These are phyloP conservation scores for Sigmodon hispidus DNA, from an alignment of 2,113 vertebrate species.

Conservation along the genomic window DNA sequence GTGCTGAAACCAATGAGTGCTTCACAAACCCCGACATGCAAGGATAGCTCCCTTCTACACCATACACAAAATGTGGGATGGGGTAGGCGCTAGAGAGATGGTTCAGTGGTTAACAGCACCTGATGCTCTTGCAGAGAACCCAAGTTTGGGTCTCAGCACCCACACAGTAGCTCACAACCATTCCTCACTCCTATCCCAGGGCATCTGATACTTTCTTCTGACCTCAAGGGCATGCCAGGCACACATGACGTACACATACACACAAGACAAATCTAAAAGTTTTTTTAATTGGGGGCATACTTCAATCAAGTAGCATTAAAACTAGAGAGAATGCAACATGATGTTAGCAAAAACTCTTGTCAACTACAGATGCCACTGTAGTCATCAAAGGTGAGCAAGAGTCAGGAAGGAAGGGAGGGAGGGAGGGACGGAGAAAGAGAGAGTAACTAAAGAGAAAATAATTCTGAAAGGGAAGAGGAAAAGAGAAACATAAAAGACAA, in stretches of 20 bases:
- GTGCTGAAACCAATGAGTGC: conserved; percentile 8
- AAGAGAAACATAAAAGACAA: conserved; percentile 43
- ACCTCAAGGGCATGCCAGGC: background rate
- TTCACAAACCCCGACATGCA: background rate
- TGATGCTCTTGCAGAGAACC: background rate
- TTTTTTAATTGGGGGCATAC: background rate
- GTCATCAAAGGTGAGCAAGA: background rate
- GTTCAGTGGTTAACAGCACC: background rate
- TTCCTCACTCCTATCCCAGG: background rate
- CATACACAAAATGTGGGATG: background rate
- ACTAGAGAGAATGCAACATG: background rate
- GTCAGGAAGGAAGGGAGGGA: conserved; percentile 8
- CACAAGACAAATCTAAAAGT: background rate
- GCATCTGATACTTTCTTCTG: background rate
- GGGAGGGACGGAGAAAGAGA: conserved; percentile 20
- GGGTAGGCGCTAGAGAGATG: background rate
- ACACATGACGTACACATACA: background rate
- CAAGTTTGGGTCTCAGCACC: background rate
- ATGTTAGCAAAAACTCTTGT: conserved; percentile 37
- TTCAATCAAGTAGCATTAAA: background rate
- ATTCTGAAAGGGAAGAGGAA: conserved; percentile 48
- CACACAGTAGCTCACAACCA: background rate
- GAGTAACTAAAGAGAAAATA: conserved; percentile 54
- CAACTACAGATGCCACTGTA: background rate
- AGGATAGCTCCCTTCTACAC: conserved; percentile 1